Evolutionary conservation across 1,140 invertebrate genomes (phyloP).

Genomic region (Tachypleus tridentatus): DNA sequence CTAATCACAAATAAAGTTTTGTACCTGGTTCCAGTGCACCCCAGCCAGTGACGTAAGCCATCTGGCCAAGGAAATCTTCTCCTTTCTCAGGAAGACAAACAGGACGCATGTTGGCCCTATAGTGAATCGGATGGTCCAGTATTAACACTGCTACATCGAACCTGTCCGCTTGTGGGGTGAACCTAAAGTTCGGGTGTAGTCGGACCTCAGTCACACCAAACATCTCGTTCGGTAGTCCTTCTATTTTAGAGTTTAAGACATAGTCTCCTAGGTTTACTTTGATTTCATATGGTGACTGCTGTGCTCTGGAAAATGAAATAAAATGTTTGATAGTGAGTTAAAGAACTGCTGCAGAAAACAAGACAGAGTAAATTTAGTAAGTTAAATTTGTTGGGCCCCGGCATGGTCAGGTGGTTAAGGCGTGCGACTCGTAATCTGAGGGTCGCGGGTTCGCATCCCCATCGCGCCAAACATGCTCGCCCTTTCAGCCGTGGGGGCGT

Average conservation of each 20-base stretch:
- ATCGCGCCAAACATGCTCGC: too few species aligned
- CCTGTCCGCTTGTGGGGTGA: constrained; percentile 70
- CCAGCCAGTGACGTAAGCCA: constrained; percentile 87
- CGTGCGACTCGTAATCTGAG: too few species aligned
- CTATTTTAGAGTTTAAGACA: constrained; percentile 81
- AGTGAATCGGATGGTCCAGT: constrained; percentile 69
- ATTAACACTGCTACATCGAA: constrained; percentile 86
- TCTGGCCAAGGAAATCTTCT: constrained; percentile 76
- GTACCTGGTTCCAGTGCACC: constrained; percentile 66
- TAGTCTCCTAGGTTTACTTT: constrained; percentile 87
- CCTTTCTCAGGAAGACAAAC: constrained; percentile 85
- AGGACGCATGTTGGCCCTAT: constrained; percentile 82
- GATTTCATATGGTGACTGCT: constrained; percentile 59
- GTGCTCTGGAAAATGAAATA: constrained; percentile 44
- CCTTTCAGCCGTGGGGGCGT: too few species aligned
- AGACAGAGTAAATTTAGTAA: too few species aligned
- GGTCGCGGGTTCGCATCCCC: too few species aligned
- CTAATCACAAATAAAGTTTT: neutral
- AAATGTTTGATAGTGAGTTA: too few species aligned
- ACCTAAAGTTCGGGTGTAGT: constrained; percentile 89
- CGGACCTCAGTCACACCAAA: constrained; percentile 77
- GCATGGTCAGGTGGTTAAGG: too few species aligned
- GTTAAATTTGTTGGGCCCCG: too few species aligned
- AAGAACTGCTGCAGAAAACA: too few species aligned
- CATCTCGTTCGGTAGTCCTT: constrained; percentile 76